Evolutionary conservation across 2,888 invertebrate genomes (phyloP), one percentile per base, ranked within the genome.

Genomic region (Stenchaetothrips biformis): DNA sequence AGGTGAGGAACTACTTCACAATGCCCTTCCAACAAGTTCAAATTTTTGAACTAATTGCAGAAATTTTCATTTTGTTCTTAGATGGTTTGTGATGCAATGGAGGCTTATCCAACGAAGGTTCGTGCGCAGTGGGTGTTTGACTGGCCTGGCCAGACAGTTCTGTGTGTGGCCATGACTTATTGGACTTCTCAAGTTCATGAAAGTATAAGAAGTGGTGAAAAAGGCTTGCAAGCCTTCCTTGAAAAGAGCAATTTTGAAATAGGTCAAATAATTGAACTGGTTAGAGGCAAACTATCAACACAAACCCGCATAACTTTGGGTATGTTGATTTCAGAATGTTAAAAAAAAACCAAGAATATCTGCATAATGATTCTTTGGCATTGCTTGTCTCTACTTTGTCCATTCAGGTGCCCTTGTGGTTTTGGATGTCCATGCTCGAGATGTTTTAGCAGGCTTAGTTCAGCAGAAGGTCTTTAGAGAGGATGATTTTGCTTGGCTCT

Each of bases 121-220:
- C 89, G 97, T 81, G 90, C 92, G 48, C 87, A 89, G 47, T 97
- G 98, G 98, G 96, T 97, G 0, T 88, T 95, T 0, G 89, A 92
- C 77, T 98, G 97, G 97, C 97, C 98, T 0, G 97, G 97, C 0
- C 98, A 98, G 89, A 91, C 93, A 48, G 94, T 95, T 0, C 92
- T 97, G 86, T 93, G 94, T 84, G 93, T 94, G 81, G 92, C 94
- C 16, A 92, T 95, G 88, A 92, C 94, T 74, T 96, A 92, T 85
- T 98, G 98, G 98, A 98, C 98, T 0, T 88, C 90, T 0, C 94
- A 96, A 86, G 93, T 97, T n/a, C 94, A 95, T 0, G 90, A 92
- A 80, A 92, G 94, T 0, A 93, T 97, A 82, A 87, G 89, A 37
- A 87, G 89, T 7, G 90, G 88, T 16, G 84, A 90, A 0, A 85